Evolutionary conservation across 2,797 vertebrate genomes (phyloP), one percentile per base, ranked within the genome.

Genomic region (Channallabes apus): DNA sequence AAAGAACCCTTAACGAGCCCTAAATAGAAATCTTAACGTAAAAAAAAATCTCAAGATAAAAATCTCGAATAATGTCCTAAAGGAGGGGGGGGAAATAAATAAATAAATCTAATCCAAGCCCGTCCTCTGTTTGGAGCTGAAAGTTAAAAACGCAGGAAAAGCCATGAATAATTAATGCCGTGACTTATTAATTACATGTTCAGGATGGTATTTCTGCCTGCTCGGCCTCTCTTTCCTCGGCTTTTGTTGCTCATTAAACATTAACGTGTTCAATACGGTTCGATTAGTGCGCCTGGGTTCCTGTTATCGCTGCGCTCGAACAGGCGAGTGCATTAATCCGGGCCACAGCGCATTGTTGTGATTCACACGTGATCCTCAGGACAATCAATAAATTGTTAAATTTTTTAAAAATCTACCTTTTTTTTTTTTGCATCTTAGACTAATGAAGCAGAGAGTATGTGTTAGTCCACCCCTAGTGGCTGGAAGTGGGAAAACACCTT

Each of bases 181-280:
- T 88, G 80, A 81, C 76, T 90, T 89, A 88, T 88, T 86, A 91
- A 88, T 88, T 90, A 89, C 87, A 89, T 88, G 89, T 91, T 88
- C 82, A 82, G 85, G 88, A 89, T 88, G 88, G 84, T 86, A 87
- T 90, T 91, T 88, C 86, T 82, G 35, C 58, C 76, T 69, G 79
- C 76, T 32, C 82, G 27, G 46, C 41, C 67, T 58, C 68, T 38
- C 56, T 51, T 71, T 62, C 80, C 82, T 86, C 72, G 54, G 82
- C 84, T 88, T 82, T 87, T 62, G 51, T 79, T n/a, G 35, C 82
- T 88, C 84, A 89, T 90, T 86, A 90, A 90, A 90, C 84, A 90
- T 90, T 89, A 86, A 90, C 61, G 27, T 7, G 62, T 79, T 83
- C 84, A 72, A 89, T 89, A 84, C 76, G 82, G 64, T 82, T 83